Base-by-base conservation (phyloP, 2,888 invertebrate genomes). In the Chaitophorus viminalis region DNA sequence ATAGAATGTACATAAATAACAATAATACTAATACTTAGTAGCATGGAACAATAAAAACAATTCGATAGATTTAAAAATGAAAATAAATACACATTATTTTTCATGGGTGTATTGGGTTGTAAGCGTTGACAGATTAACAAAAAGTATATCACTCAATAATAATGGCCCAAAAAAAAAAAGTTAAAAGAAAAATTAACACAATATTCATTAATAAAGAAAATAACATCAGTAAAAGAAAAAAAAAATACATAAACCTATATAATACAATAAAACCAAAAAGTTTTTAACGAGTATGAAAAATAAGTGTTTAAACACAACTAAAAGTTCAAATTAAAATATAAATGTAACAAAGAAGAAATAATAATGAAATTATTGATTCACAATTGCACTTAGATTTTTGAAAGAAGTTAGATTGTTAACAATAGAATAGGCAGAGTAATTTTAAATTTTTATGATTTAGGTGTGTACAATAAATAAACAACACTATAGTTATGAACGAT, bases 301-400 rank as follows among this genome's bases (percentile, higher is more conserved):
- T 17, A 54, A 36, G 31, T 52, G 14, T 70, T 36, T 68, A 18
- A 39, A 75, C 29, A 75, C 17, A 11, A 18, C n/a, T 14, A 70
- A 82, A 74, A 36, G 18, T 74, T 83, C 11, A 75, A 83, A 60
- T 83, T 21, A 74, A 75, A 75, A 29, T 72, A 74, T 60, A 83
- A 75, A 83, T 83, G 36, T 83, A 83, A 83, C 74, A 25, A 75
- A 72, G 5, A 54, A 54, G 54, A 81, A 82, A 25, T 17, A 33
- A 77, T 25, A 33, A 52, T 68, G 29, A 33, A 72, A 82, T 72
- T 68, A 52, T 72, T 6, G 3, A 29, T 60, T 75, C 39, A 74
- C 60, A 75, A 83, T 83, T 83, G 83, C 83, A 83, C 83, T 83
- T 39, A 8, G 74, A n/a, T 82, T 54, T 31, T 54, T 39, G 36